Conservation (phyloP, 2,113 vertebrate genomes). For the Hystrix cristata region DNA sequence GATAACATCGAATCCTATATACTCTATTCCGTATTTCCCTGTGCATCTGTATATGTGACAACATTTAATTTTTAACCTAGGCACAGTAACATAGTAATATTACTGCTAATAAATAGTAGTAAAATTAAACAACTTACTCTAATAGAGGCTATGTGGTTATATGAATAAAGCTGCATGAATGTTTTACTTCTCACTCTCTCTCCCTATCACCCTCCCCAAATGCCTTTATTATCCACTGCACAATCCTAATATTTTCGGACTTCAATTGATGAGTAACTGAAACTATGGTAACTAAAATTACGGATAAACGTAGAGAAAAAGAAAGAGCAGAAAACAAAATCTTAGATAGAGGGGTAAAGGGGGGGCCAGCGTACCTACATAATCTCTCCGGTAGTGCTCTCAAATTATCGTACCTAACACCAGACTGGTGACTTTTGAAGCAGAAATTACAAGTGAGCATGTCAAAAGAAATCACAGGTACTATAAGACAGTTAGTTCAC, state of each 20-base stretch:
- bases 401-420: neutral
- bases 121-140: neutral
- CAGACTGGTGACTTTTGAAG: neutral
- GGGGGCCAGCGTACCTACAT: neutral
- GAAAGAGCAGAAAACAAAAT: neutral
- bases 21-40: neutral
- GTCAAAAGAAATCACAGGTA: neutral
- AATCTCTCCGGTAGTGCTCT: no score
- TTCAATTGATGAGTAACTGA: neutral
- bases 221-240: neutral
- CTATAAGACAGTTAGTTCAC: neutral
- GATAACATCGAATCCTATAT: neutral
- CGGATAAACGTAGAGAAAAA: neutral
- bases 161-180: neutral
- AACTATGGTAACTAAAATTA: no score
- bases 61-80: neutral
- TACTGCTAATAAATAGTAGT: neutral
- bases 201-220: neutral
- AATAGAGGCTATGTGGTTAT: neutral
- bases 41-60: neutral
- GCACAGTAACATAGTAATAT: neutral
- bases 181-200: neutral
- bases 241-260: neutral
- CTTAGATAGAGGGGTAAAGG: neutral
- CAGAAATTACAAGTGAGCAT: neutral